Conservation (phyloP, 2,888 invertebrate species). For the Drosophila prolongata region DNA sequence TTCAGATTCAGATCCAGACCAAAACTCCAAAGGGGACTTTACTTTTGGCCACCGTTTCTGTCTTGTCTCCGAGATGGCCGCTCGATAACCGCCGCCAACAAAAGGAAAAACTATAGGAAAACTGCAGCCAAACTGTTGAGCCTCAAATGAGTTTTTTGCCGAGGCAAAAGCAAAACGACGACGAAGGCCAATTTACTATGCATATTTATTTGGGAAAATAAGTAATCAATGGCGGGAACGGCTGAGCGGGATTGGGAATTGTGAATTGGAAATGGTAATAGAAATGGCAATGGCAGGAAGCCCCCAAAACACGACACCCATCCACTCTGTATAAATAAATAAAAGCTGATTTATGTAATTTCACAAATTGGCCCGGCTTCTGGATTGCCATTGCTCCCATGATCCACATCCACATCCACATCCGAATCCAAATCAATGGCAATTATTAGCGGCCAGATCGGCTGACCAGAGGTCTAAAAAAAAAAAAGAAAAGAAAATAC, state of each 20-base stretch:
- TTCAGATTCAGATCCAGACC: not conserved
- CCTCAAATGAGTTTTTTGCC: conserved; percentile 37
- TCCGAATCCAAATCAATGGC: conserved; percentile 72
- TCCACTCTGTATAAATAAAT: conserved; percentile 66
- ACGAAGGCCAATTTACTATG: conserved; percentile 71
- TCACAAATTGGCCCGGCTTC: conserved; percentile 65
- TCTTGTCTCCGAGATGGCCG: conserved; percentile 55
- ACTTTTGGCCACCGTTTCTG: conserved; percentile 21
- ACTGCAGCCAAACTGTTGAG: conserved; percentile 4
- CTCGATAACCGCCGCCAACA: conserved; percentile 58
- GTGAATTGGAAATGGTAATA: not conserved
- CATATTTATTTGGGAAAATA: conserved; percentile 80
- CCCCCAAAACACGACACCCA: conserved; percentile 53
- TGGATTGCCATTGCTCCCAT: conserved; percentile 26
- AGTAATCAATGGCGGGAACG: conserved; percentile 66
- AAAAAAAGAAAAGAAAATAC: not conserved
- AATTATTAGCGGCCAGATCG: conserved; percentile 77
- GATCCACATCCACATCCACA: conserved; percentile 47
- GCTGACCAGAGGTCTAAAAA: conserved; percentile 47
- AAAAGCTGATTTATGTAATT: conserved; percentile 81
- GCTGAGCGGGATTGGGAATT: not conserved
- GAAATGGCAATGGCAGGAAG: conserved; percentile 26
- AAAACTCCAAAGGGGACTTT: not conserved
- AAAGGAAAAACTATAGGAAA: conserved; percentile 9
- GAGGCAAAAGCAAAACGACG: not conserved